Evolutionary conservation across 2,888 invertebrate genomes (phyloP), one percentile per base, ranked within the genome.

Genomic region (Melieria picta): DNA sequence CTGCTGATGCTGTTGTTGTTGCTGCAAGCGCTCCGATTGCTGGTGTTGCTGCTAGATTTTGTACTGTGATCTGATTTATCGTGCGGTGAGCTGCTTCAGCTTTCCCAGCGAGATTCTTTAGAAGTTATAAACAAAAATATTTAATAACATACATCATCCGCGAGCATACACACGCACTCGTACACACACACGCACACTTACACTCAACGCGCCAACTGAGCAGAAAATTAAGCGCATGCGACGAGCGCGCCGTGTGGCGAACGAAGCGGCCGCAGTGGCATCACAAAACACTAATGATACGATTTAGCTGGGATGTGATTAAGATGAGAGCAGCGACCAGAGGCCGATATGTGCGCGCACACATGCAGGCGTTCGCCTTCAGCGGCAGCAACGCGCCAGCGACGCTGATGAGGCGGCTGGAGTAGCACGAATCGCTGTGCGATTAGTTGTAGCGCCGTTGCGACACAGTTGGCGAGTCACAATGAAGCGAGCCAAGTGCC

Each of bases 271-370:
- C 50, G 60, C 55, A 55, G 62, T 42, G 77, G 81, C 82, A 81
- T 82, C 81, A 74, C 80, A 79, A 78, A 82, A 80, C 79, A 78
- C 80, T 82, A 81, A 81, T 82, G 83, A 81, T 81, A 81, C 81
- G 76, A 82, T 81, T 82, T 72, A 78, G 77, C 77, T 71, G 71
- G 78, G 75, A 80, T 82, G 75, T 77, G 74, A 82, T 82, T 72
- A 72, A 72, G 65, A 65, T 55, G 67, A 42, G 52, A 10, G 56
- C 13, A 30, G 30, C 30, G 65, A 65, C 52, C 55, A 71, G 57
- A 62, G 66, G 66, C 57, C 65, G 42, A 11, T 30, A 16, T 63
- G 9, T 42, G 47, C 42, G 61, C 42, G 11, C 55, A 16, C 30
- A 13, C 7, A 45, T 64, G n/a, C 50, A 52, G 4, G 16, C 30